Base-by-base conservation (phyloP, 2,888 invertebrate genomes). In the Brachyopa scutellaris region DNA sequence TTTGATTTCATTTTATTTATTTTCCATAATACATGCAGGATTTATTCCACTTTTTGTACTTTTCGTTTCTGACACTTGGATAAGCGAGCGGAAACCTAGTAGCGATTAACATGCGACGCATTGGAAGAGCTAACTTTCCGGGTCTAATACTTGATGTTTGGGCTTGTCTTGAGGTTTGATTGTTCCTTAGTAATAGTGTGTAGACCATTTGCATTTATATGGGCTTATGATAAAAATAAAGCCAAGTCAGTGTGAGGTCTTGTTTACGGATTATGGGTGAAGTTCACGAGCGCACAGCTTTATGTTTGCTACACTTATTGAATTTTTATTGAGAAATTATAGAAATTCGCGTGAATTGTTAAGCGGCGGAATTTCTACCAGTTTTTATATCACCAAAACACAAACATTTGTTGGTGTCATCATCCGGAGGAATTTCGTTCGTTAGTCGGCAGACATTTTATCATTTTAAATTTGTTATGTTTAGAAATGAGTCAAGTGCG, bases 311-410 rank as follows among this genome's bases (percentile, higher is more conserved):
- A 76, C 76, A 29, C 40, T 49, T 70, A n/a, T 31, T 69, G 80
- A 57, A 80, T 80, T 29, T 57, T 59, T 70, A 80, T 80, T 36
- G 53, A 9, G 29, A n/a, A 80, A 80, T 80, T 80, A 80, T 49
- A 31, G 19, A 42, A 55, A 62, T 74, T 74, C 69, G 61, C 69
- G 69, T 62, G 57, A 45, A 55, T 57, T 49, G 61, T 55, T 36
- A 69, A 55, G 19, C 33, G 21, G 45, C 49, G 57, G 64, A 64
- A 70, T 78, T 64, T 40, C 38, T 47, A 40, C 40, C 11, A 33
- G 13, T 57, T 17, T 38, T 69, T 49, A 47, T 19, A 49, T 40
- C n/a, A n/a, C 38, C 42, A 49, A 66, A 69, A 69, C 26, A 59
- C 47, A 74, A 62, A 79, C 67, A 62, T 7, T n/a, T 31, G 7